These are phyloP conservation scores for Halocynthia aurantium DNA, from an alignment of 23 tunicate species.

Conservation along the genomic window DNA sequence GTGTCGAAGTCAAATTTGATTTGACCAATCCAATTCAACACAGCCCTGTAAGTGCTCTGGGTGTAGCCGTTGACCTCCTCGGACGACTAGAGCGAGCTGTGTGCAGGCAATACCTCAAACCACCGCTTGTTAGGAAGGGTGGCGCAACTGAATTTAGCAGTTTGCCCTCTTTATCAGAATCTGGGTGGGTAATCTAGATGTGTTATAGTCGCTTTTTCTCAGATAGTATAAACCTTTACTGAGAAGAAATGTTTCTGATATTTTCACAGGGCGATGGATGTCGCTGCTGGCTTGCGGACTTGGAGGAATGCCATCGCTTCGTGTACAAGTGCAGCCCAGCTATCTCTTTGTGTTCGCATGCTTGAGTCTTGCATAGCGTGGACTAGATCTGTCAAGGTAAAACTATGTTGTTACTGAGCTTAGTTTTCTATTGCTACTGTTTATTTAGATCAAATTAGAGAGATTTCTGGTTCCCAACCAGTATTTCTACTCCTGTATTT, in stretches of 20 bases:
- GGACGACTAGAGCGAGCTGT: conserved; percentile 42
- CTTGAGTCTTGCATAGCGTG: conserved; percentile 78
- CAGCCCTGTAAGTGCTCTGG: conserved; percentile 49
- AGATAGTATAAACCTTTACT: not conserved
- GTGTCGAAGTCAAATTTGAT: conserved; percentile 42
- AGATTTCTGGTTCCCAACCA: no score
- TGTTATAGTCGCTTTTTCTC: not conserved
- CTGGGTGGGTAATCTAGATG: conserved; percentile 43
- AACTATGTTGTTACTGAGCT: not conserved
- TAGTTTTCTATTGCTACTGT: no score
- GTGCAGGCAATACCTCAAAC: conserved; percentile 61
- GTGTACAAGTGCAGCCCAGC: conserved; percentile 83
- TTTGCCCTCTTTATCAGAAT: conserved; percentile 68
- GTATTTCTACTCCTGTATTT: not conserved
- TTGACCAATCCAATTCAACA: conserved; percentile 48
- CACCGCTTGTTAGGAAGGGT: conserved; percentile 81
- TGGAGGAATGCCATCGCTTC: conserved; percentile 86
- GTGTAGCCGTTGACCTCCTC: conserved; percentile 53
- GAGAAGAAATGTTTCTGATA: not conserved
- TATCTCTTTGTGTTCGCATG: conserved; percentile 73
- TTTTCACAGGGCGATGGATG: conserved; percentile 63
- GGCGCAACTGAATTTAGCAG: conserved; percentile 88
- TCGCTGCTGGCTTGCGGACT: conserved; percentile 82
- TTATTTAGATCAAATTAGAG: no score
- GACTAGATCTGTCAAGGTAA: conserved; percentile 57